phyloP scores from a whole-genome alignment of 2,797 vertebrate genomes.

The Paedocypris micromegethes region DNA sequence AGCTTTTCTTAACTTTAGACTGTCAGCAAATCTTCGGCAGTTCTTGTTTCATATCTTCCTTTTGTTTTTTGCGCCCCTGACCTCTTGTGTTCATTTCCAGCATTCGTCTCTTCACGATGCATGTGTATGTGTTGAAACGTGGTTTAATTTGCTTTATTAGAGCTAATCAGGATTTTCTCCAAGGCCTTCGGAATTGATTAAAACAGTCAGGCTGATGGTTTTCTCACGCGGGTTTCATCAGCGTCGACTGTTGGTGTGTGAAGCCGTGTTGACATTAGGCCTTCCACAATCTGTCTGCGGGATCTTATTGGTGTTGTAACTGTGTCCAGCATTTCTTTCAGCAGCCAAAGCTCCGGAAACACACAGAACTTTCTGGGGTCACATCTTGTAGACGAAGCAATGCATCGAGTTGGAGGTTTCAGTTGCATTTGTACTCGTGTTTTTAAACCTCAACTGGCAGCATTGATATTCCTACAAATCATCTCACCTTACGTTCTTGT shows the following conservation, averaged over 20 bases:
- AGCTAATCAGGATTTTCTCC: slow-evolving; percentile 13
- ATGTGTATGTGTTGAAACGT: slow-evolving; percentile 12
- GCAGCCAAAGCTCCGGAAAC: too few species aligned
- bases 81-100: not conserved
- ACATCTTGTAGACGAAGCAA: too few species aligned
- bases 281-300: not conserved
- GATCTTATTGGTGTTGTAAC: too few species aligned
- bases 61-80: not conserved
- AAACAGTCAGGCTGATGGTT: slow-evolving; percentile 3
- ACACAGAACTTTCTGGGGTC: too few species aligned
- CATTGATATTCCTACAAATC: too few species aligned
- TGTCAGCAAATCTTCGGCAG: not conserved
- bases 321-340: too few species aligned
- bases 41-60: not conserved
- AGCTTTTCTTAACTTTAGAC: slow-evolving; percentile 6
- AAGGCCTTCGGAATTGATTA: slow-evolving; percentile 17
- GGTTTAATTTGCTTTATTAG: slow-evolving; percentile 12
- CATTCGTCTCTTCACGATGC: not conserved
- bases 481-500: too few species aligned
- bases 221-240: not conserved
- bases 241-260: not conserved
- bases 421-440: too few species aligned
- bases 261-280: not conserved
- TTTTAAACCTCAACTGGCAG: too few species aligned
- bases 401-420: too few species aligned